Conservation (phyloP, 2,888 invertebrate species). For the Diarsia rubi region DNA sequence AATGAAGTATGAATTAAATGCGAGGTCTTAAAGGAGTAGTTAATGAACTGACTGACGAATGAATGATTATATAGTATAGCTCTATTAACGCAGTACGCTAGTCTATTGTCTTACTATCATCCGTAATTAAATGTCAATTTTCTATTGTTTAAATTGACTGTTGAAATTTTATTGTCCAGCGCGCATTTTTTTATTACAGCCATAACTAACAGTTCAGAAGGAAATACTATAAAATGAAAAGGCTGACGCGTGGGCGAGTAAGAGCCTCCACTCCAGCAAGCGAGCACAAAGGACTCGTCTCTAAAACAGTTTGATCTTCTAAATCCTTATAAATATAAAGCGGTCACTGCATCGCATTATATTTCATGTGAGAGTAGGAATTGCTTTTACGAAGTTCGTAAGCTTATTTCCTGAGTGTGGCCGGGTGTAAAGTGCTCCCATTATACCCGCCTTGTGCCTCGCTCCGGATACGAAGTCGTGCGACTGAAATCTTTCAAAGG, state of each 20-base stretch:
- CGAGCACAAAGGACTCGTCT: constrained; percentile 71
- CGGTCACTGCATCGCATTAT: constrained; percentile 88
- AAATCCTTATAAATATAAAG: constrained; percentile 90
- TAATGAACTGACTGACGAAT: constrained; percentile 14
- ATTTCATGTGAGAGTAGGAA: constrained; percentile 89
- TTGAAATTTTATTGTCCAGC: not conserved
- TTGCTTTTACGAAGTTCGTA: constrained; percentile 90
- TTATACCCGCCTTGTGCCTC: constrained; percentile 78
- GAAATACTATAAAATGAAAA: constrained; percentile 32
- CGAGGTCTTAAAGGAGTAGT: not conserved
- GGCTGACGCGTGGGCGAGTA: constrained; percentile 37
- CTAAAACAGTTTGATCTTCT: constrained; percentile 81
- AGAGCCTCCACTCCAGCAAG: constrained; percentile 50
- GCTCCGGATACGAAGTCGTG: constrained; percentile 76
- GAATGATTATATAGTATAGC: constrained; percentile 3
- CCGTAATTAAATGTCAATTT: constrained; percentile 22
- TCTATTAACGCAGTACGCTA: constrained; percentile 25
- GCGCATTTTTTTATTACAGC: not conserved
- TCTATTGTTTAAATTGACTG: constrained; percentile 2
- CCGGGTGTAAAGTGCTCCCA: constrained; percentile 89
- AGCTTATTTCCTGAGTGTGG: constrained; percentile 90
- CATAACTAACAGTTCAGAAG: not conserved
- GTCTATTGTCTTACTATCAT: constrained; percentile 15
- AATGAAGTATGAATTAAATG: constrained; percentile 9
- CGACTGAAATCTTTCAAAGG: constrained; percentile 84